phyloP scores from a whole-genome alignment of 2,113 vertebrate species.

The Danionella cerebrum region DNA sequence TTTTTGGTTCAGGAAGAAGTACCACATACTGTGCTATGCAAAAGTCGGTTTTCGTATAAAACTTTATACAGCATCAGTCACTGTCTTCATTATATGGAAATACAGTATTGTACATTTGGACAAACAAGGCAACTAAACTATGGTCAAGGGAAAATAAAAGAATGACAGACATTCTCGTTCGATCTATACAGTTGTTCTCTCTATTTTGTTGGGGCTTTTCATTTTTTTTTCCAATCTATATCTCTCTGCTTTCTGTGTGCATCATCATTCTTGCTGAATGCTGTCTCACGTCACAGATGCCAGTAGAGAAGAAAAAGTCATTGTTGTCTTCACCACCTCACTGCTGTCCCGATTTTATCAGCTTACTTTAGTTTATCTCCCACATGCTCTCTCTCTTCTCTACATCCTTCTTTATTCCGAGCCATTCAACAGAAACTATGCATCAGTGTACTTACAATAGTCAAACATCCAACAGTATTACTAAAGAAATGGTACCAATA shows the following conservation, averaged over 20 bases:
- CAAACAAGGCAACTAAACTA: background rate
- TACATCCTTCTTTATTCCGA: too few relatives aligned
- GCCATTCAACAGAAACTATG: too few relatives aligned
- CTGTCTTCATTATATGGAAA: too few relatives aligned
- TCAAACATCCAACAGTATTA: too few relatives aligned
- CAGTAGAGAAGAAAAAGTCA: slow-evolving; percentile 41
- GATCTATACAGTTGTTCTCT: background rate
- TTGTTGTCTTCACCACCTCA: slow-evolving; percentile 32
- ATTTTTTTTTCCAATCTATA: slow-evolving; percentile 27
- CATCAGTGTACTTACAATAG: too few relatives aligned
- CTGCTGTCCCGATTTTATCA: slow-evolving; percentile 38
- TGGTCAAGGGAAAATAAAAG: background rate
- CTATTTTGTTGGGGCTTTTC: slow-evolving; percentile 18
- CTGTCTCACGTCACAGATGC: slow-evolving; percentile 38
- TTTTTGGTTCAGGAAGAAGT: too few relatives aligned
- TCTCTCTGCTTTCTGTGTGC: slow-evolving; percentile 25
- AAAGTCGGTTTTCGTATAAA: too few relatives aligned
- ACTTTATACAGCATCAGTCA: too few relatives aligned
- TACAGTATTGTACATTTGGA: too few relatives aligned
- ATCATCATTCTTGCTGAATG: slow-evolving; percentile 41
- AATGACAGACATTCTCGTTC: background rate
- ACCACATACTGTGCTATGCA: too few relatives aligned
- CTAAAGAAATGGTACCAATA: too few relatives aligned
- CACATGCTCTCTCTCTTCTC: background rate
- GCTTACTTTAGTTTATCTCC: background rate